Conservation (phyloP, 2,888 invertebrate genomes). For the Liopterus haemorrhoidalis region DNA sequence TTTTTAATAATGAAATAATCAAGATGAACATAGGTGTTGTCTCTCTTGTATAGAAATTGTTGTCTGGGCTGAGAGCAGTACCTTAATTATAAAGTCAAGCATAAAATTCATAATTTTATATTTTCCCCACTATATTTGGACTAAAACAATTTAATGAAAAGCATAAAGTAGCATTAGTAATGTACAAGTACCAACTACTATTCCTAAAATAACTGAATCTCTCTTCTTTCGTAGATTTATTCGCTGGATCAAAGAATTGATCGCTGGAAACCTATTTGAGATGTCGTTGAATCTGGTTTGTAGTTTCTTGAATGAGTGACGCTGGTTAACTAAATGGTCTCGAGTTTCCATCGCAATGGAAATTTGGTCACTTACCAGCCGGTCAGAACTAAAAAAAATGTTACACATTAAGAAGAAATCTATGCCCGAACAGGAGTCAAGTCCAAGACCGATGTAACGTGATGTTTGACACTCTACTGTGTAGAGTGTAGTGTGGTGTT, state of each 20-base stretch:
- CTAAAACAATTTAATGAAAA: slow-evolving; percentile 61
- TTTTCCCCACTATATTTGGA: too few species aligned
- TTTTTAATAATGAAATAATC: too few species aligned
- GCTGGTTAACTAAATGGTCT: slow-evolving; percentile 84
- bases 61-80: too few species aligned
- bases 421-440: not conserved
- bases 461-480: too few species aligned
- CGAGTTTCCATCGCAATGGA: slow-evolving; percentile 95
- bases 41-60: too few species aligned
- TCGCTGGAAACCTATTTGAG: slow-evolving; percentile 77
- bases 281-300: slow-evolving; percentile 91
- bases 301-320: slow-evolving; percentile 81
- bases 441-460: too few species aligned
- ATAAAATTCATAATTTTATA: too few species aligned
- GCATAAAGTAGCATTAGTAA: slow-evolving; percentile 78
- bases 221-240: slow-evolving; percentile 90
- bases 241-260: slow-evolving; percentile 82
- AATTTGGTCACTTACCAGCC: slow-evolving; percentile 93
- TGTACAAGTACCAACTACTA: slow-evolving; percentile 82
- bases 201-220: slow-evolving; percentile 87
- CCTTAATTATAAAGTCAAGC: too few species aligned
- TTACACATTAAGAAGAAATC: slow-evolving; percentile 4
- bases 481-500: too few species aligned
- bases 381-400: slow-evolving; percentile 70
- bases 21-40: too few species aligned